Conservation (phyloP, 2,113 vertebrate genomes). For the Malurus elegans region DNA sequence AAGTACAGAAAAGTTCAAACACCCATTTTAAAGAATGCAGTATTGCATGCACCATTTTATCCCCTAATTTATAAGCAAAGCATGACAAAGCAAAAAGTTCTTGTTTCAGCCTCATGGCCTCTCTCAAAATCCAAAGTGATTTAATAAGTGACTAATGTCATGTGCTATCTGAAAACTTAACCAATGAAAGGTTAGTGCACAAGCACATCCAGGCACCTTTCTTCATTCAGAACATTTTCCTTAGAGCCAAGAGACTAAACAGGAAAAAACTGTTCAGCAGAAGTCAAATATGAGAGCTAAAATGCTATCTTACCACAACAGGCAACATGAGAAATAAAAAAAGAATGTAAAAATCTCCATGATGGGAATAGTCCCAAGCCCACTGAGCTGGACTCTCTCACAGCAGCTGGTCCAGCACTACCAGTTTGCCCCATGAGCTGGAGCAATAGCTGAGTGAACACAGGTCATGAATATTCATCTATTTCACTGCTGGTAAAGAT, state of each 20-base stretch:
- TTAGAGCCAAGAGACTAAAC: slow-evolving; percentile 52
- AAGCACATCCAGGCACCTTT: slow-evolving; percentile 3
- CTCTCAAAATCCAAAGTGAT: slow-evolving; percentile 25
- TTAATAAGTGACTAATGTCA: background rate
- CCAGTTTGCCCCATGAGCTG: background rate
- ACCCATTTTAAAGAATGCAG: background rate
- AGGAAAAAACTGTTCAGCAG: background rate
- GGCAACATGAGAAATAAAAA: background rate
- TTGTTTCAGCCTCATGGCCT: slow-evolving; percentile 54
- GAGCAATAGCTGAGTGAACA: background rate
- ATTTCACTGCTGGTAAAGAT: background rate
- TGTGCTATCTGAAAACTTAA: background rate
- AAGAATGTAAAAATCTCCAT: background rate
- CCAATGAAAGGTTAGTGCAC: slow-evolving; percentile 6
- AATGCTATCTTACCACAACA: background rate
- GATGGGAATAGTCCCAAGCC: background rate
- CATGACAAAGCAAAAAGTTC: slow-evolving; percentile 52
- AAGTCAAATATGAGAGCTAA: background rate
- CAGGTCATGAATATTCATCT: background rate
- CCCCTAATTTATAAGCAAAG: slow-evolving; percentile 44
- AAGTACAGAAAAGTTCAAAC: background rate
- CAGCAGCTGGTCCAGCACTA: background rate
- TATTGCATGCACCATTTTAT: slow-evolving; percentile 39
- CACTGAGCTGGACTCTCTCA: background rate
- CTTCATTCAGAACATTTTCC: background rate